Conservation (phyloP, 2,797 vertebrate genomes). For the Neosilurus hyrtlii region DNA sequence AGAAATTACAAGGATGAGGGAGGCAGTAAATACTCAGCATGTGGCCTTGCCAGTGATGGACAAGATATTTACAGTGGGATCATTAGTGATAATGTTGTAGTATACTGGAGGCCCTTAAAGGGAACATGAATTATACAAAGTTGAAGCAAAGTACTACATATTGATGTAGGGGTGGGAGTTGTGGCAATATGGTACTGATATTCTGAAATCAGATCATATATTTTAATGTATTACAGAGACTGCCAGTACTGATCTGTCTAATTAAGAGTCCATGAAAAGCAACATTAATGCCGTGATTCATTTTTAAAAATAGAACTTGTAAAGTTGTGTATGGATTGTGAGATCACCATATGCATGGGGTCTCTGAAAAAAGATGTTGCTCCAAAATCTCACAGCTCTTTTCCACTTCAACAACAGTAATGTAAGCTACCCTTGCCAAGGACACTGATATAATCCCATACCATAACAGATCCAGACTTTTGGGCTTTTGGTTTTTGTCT, state of each 20-base stretch:
- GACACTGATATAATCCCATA: no score
- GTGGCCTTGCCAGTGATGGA: conserved; percentile 16
- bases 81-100: conserved; percentile 22
- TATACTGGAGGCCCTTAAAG: conserved; percentile 25
- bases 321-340: neutral
- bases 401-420: no score
- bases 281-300: neutral
- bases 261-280: neutral
- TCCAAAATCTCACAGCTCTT: no score
- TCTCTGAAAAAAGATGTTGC: no score
- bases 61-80: conserved; percentile 32
- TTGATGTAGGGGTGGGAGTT: neutral
- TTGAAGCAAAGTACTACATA: neutral
- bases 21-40: conserved; percentile 50
- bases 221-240: neutral
- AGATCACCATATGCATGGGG: neutral
- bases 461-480: no score
- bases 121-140: conserved; percentile 17
- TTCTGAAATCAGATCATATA: neutral
- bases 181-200: neutral
- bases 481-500: no score
- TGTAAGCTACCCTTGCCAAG: no score
- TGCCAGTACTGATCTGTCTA: neutral
- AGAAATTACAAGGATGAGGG: conserved; percentile 63
- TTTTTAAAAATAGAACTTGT: neutral